A percentile compares a stretch with the other conserved stretches of the same genome.
phyloP scores from a whole-genome alignment of 2,797 vertebrate species.

The Enteromius argenteus region DNA sequence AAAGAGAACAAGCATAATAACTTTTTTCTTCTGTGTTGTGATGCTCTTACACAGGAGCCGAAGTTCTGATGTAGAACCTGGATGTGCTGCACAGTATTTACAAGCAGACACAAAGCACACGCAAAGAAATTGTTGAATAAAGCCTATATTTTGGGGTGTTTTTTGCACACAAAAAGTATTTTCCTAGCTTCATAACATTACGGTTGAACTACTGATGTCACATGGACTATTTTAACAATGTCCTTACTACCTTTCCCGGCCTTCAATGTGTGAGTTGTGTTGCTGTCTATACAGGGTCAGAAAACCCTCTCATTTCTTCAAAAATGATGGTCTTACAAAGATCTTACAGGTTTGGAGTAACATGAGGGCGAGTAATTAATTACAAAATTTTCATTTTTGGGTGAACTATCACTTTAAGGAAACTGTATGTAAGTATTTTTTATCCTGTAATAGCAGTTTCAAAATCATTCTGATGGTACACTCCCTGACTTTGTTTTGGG shows the following conservation, averaged over 20 bases:
- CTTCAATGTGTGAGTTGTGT: not conserved
- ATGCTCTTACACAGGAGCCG: not conserved
- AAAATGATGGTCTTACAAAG: not conserved
- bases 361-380: not conserved
- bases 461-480: not conserved
- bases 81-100: not conserved
- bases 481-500: not conserved
- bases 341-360: not conserved
- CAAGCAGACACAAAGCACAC: not conserved
- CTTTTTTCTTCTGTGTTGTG: not conserved
- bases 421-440: not conserved
- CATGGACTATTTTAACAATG: not conserved
- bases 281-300: not conserved
- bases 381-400: not conserved
- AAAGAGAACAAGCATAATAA: not conserved
- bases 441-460: not conserved
- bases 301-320: not conserved
- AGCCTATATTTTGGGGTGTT: not conserved
- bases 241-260: not conserved
- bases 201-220: not conserved
- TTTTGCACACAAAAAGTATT: not conserved
- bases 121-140: not conserved
- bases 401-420: not conserved
- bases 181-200: not conserved
- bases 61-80: not conserved